Conservation (phyloP, 2,888 invertebrate genomes). For the Nomada fabriciana region DNA sequence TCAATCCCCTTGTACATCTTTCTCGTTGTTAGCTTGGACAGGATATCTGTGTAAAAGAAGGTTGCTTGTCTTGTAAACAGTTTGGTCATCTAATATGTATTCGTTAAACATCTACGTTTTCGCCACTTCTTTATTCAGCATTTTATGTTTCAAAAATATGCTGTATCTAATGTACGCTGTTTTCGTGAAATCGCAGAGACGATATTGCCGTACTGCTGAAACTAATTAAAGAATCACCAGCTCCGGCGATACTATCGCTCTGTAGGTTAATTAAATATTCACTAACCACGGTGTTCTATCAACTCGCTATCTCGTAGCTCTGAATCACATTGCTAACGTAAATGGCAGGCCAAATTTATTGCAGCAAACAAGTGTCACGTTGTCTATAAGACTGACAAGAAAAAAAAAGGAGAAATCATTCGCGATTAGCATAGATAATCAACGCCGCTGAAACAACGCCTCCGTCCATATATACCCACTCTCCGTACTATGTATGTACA, state of each 20-base stretch:
- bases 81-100: background rate
- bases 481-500: background rate
- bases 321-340: background rate
- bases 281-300: background rate
- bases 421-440: slow-evolving; percentile 6
- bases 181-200: background rate
- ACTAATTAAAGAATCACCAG: background rate
- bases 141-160: background rate
- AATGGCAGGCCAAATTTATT: background rate
- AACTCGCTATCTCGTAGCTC: background rate
- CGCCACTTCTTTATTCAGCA: background rate
- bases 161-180: background rate
- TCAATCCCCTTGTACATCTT: no score
- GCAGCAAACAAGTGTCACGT: no score
- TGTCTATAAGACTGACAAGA: background rate
- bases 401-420: background rate
- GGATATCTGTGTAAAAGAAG: background rate
- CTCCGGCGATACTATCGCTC: background rate
- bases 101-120: slow-evolving; percentile 1
- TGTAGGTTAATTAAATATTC: slow-evolving; percentile 3
- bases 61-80: background rate
- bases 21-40: no score
- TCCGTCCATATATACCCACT: background rate
- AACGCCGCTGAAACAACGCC: slow-evolving; percentile 4
- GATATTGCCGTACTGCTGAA: background rate